Evolutionary conservation across 2,888 invertebrate species (phyloP), one percentile per base, ranked within the genome.

Genomic region (Meganola albula): DNA sequence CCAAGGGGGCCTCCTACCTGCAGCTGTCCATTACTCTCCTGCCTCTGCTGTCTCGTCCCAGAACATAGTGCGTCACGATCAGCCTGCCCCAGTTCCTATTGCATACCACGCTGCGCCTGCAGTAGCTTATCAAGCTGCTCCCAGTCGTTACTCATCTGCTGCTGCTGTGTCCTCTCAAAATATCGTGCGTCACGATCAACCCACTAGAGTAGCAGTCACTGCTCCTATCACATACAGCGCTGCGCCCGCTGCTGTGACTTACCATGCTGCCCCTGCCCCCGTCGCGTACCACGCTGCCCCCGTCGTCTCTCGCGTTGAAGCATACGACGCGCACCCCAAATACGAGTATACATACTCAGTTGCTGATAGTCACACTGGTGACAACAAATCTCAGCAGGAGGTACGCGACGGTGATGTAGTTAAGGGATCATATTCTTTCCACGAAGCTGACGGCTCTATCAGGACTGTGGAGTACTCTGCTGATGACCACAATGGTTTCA

Each of bases 361-460:
- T 4, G 71, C 80, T 48, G 87, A 87, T 49, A 72, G 73, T 21
- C 80, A 85, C 65, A 83, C 85, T 56, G 87, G 87, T 14, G 87
- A 88, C 70, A 71, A 77, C 62, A 85, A 86, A 62, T 70, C 72
- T 41, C 85, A 83, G 58, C 82, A 84, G 46, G 87, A 88, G 51
- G 45, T 55, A 40, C 70, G 78, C 34, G 85, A 87, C 39, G 87
- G 87, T 22, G 86, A 86, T 52, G 73, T 71, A 8, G 84, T 85
- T 22, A 77, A 82, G 55, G 85, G 84, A 35, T 72, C 76, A 3
- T 83, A 86, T 70, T 76, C 78, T 2, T 67, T 87, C 47, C 64
- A 73, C 34, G 85, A 87, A 53, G 77, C 86, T 27, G 86, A 86
- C 44, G 85, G 85, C 46, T 83, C 84, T 53, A 51, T 76, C 52